phyloP scores from a whole-genome alignment of 2,113 vertebrate species.

The Acanthisitta chloris region DNA sequence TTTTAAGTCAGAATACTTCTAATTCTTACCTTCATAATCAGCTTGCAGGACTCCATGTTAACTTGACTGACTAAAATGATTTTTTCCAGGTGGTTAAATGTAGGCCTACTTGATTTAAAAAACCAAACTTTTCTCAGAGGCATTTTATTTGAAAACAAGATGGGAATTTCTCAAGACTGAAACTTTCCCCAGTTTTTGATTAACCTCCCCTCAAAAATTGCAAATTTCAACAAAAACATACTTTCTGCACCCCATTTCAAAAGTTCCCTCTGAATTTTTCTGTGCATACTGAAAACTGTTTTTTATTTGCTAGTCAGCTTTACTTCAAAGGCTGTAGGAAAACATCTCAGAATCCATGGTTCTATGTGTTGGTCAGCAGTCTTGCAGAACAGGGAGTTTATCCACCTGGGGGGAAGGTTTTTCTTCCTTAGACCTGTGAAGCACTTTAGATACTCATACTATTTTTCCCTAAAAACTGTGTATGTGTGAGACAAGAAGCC shows the following conservation, averaged over 20 bases:
- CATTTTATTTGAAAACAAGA: background rate
- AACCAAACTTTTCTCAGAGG: background rate
- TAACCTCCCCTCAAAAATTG: background rate
- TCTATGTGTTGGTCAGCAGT: background rate
- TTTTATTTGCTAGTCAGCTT: background rate
- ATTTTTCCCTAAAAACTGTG: background rate
- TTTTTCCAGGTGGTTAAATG: background rate
- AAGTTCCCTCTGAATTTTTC: background rate
- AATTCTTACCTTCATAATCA: background rate
- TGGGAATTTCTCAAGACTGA: background rate
- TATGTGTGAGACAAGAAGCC: background rate
- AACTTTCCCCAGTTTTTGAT: background rate
- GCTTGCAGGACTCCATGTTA: background rate
- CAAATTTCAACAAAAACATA: background rate
- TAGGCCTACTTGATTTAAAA: background rate
- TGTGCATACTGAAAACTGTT: fast-evolving
- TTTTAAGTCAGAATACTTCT: background rate
- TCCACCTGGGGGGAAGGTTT: background rate
- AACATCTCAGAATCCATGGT: background rate
- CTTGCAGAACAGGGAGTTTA: background rate
- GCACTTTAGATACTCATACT: background rate
- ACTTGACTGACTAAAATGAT: background rate
- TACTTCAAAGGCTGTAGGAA: background rate
- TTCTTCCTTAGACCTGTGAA: background rate
- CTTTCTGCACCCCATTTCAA: background rate